Evolutionary conservation across 2,797 vertebrate genomes (phyloP).

Genomic region (Hoplostethus atlanticus): DNA sequence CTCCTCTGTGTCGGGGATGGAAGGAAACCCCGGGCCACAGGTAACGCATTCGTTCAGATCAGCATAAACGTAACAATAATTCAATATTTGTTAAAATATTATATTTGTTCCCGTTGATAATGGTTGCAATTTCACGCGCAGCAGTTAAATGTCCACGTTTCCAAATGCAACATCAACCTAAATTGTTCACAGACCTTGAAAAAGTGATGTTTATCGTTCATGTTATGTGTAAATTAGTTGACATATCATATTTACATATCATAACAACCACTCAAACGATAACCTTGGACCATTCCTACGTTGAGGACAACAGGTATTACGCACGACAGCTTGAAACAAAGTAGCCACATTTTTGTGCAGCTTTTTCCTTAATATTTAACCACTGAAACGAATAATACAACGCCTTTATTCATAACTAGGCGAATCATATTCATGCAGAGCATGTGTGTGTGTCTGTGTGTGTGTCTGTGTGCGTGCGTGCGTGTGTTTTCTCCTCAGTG

Average conservation of each 20-base stretch:
- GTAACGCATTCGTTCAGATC: conserved; percentile 26
- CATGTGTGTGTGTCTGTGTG: conserved; percentile 53
- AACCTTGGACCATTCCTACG: conserved; percentile 61
- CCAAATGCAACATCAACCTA: neutral
- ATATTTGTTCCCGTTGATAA: neutral
- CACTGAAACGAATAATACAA: neutral
- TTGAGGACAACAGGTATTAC: conserved; percentile 69
- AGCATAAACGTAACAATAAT: neutral
- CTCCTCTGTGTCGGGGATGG: neutral
- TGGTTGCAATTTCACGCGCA: neutral
- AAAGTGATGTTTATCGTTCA: neutral
- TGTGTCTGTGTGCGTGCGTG: conserved; percentile 49
- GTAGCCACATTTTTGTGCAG: no score
- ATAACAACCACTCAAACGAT: conserved; percentile 14
- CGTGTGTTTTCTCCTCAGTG: conserved; percentile 59
- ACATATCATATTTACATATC: neutral
- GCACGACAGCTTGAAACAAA: conserved; percentile 29
- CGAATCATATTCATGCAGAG: conserved; percentile 30
- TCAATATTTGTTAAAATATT: no score
- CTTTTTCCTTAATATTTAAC: no score
- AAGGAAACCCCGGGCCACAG: conserved; percentile 45
- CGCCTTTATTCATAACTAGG: conserved; percentile 5
- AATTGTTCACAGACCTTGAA: no score
- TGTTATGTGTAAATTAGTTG: neutral
- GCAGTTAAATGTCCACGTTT: neutral